Evolutionary conservation across 2,113 vertebrate genomes (phyloP).

Genomic region (Oncorhynchus masou): DNA sequence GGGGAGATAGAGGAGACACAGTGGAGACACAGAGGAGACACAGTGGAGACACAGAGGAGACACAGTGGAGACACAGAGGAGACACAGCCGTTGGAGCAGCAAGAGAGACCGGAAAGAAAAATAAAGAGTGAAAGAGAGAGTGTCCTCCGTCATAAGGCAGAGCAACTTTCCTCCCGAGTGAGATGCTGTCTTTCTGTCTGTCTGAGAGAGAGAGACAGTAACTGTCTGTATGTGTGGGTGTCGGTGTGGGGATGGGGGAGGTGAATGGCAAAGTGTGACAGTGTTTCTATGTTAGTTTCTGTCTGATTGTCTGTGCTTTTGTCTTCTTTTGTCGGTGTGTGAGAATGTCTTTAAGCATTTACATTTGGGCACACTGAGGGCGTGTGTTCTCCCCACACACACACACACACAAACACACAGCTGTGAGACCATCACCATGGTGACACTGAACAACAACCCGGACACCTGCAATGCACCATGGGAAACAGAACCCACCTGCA

Average conservation of each 20-base stretch:
- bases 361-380: neutral
- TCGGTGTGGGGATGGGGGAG: slow-evolving; percentile 10
- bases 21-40: no score
- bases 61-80: no score
- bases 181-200: slow-evolving; percentile 9
- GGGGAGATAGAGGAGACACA: no score
- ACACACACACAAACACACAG: slow-evolving; percentile 34
- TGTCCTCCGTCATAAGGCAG: slow-evolving; percentile 46
- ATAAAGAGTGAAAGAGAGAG: slow-evolving; percentile 19
- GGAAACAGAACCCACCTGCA: slow-evolving; percentile 56
- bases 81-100: neutral
- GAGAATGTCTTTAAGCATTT: neutral
- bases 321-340: neutral
- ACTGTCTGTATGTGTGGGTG: neutral
- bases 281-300: slow-evolving; percentile 8
- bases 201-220: slow-evolving; percentile 22
- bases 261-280: neutral
- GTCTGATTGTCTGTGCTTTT: slow-evolving; percentile 6
- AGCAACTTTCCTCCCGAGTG: slow-evolving; percentile 20
- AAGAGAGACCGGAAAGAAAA: slow-evolving; percentile 24
- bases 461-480: slow-evolving; percentile 33
- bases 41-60: no score
- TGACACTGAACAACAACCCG: slow-evolving; percentile 31
- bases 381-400: slow-evolving; percentile 30
- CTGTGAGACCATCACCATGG: slow-evolving; percentile 17